Conservation (phyloP, 2,888 invertebrate species). For the Nowickia ferox region DNA sequence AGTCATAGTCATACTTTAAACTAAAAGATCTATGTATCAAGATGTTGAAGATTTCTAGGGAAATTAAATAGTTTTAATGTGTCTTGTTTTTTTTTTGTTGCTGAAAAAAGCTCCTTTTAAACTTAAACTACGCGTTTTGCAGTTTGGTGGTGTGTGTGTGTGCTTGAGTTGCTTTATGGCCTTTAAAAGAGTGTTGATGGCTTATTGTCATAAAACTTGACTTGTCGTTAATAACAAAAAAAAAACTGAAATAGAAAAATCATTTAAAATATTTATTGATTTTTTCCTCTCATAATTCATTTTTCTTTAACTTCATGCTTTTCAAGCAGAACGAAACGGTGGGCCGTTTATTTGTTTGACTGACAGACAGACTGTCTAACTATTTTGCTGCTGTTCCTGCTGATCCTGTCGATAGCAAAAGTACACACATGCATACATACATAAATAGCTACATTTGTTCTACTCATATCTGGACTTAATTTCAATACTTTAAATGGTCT, state of each 20-base stretch:
- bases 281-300: conserved; percentile 13
- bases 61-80: conserved; percentile 56
- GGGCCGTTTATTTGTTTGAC: conserved; percentile 2
- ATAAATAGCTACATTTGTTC: background rate
- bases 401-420: conserved; percentile 46
- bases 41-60: conserved; percentile 63
- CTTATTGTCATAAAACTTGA: conserved; percentile 54
- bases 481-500: conserved; percentile 43
- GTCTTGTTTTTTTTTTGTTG: background rate
- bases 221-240: conserved; percentile 13
- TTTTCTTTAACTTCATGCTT: conserved; percentile 17
- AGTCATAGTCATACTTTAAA: conserved; percentile 9
- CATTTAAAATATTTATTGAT: conserved; percentile 56
- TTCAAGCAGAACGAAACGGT: conserved; percentile 51
- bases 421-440: background rate
- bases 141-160: conserved; percentile 9
- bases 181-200: conserved; percentile 60
- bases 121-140: background rate
- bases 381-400: conserved; percentile 23
- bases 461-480: conserved; percentile 8
- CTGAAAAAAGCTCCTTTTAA: conserved; percentile 27
- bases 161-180: conserved; percentile 11
- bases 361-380: conserved; percentile 24
- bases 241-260: conserved; percentile 38
- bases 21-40: conserved; percentile 7